Conservation (phyloP, 2,113 vertebrate genomes). For the Trogon surrucura region DNA sequence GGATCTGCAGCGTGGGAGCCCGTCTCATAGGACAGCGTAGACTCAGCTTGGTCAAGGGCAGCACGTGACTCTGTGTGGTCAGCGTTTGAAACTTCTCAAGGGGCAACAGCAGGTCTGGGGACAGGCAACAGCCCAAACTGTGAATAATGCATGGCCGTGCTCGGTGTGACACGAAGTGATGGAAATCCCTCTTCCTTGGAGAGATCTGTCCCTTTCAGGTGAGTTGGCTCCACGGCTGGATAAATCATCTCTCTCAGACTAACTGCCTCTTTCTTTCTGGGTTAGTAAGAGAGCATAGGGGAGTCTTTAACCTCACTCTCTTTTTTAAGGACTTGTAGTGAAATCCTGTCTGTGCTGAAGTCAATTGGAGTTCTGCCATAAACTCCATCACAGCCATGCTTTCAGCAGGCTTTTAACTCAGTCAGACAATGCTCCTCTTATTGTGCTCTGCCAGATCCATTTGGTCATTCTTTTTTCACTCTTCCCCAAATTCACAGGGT, state of each 20-base stretch:
- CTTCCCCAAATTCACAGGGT: not conserved
- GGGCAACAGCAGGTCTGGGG: not conserved
- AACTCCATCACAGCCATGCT: not conserved
- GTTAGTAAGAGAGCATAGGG: not conserved
- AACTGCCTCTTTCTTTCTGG: not conserved
- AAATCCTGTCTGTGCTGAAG: conserved; percentile 1
- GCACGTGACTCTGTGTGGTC: not conserved
- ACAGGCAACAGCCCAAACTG: not conserved
- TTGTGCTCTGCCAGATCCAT: not conserved
- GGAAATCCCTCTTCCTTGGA: not conserved
- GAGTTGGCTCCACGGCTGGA: not conserved
- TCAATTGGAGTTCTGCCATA: conserved; percentile 27
- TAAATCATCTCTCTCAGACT: not conserved
- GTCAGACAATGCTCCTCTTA: not conserved
- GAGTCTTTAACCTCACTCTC: not conserved
- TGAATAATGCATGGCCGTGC: rapidly evolving
- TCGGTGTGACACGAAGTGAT: not conserved
- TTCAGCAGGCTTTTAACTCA: conserved; percentile 1
- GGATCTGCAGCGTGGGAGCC: not conserved
- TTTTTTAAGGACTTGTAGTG: not conserved
- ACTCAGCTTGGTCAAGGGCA: too few species aligned
- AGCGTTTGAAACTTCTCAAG: not conserved
- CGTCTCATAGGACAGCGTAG: rapidly evolving
- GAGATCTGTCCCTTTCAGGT: not conserved
- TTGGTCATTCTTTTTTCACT: not conserved